phyloP scores from a whole-genome alignment of 2,888 invertebrate species.

The Hyposoter didymator region DNA sequence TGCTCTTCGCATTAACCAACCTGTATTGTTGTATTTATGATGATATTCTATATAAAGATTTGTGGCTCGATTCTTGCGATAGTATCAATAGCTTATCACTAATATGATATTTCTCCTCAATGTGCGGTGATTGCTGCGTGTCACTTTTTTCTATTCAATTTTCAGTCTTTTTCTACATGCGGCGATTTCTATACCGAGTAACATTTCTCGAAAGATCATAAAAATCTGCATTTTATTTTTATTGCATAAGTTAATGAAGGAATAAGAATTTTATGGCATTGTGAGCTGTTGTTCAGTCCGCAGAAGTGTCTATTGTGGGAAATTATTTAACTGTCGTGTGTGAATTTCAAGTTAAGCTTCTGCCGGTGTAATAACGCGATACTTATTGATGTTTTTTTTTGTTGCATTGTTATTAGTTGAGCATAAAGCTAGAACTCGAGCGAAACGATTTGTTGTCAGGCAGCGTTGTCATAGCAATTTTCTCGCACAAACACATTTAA shows the following conservation, averaged over 20 bases:
- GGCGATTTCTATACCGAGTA: background rate
- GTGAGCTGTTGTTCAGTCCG: background rate
- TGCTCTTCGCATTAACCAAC: conserved; percentile 53
- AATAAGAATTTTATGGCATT: background rate
- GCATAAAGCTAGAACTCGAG: conserved; percentile 45
- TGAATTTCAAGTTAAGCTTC: background rate
- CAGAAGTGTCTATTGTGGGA: background rate
- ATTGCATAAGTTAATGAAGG: background rate
- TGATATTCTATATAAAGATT: conserved; percentile 15
- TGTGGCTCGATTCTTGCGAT: conserved; percentile 72
- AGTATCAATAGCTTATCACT: conserved; percentile 83
- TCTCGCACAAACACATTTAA: conserved; percentile 32
- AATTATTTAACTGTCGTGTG: background rate
- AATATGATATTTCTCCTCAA: conserved; percentile 81
- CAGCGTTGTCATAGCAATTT: conserved; percentile 58
- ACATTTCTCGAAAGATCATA: background rate
- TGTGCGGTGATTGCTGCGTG: conserved; percentile 79
- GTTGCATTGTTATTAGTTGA: conserved; percentile 57
- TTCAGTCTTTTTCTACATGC: background rate
- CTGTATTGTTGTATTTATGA: conserved; percentile 9
- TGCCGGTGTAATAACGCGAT: background rate
- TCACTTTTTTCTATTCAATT: conserved; percentile 43
- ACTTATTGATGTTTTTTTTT: background rate
- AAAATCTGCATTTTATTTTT: background rate
- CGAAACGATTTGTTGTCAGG: conserved; percentile 61